Conservation (phyloP, 2,888 invertebrate species). For the Epirrhoe tristata region DNA sequence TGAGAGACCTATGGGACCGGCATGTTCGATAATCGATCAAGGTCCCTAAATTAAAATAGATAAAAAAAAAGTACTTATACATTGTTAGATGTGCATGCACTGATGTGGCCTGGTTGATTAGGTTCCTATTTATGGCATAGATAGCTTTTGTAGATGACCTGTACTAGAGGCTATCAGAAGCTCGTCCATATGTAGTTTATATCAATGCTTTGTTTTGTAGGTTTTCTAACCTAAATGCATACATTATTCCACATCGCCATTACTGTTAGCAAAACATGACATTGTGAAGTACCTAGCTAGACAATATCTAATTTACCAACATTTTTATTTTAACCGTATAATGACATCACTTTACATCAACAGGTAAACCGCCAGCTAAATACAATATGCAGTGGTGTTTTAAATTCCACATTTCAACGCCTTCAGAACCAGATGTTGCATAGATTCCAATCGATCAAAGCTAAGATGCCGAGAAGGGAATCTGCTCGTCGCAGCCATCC, state of each 20-base stretch:
- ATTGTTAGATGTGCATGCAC: background rate
- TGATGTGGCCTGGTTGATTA: background rate
- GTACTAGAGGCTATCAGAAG: constrained; percentile 30
- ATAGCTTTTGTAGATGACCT: constrained; percentile 26
- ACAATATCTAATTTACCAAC: background rate
- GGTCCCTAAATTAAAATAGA: no score
- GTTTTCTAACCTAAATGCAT: constrained; percentile 27
- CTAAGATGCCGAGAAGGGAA: constrained; percentile 96
- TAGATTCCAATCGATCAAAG: constrained; percentile 94
- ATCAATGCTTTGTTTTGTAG: constrained; percentile 26
- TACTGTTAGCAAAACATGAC: constrained; percentile 4
- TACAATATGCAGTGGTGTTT: constrained; percentile 90
- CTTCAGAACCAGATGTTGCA: constrained; percentile 94
- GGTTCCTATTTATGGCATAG: constrained; percentile 7
- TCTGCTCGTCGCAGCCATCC: constrained; percentile 96
- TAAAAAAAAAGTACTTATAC: no score
- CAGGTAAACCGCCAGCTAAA: constrained; percentile 94
- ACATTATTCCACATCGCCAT: constrained; percentile 15
- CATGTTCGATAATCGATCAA: no score
- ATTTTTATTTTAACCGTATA: constrained; percentile 26
- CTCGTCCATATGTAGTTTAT: constrained; percentile 20
- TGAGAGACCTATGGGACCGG: no score
- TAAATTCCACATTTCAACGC: constrained; percentile 94
- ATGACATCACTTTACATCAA: constrained; percentile 36
- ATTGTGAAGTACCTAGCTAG: constrained; percentile 5